These are phyloP conservation scores for Patella depressa DNA, from an alignment of 2,888 invertebrate species.

Conservation along the genomic window DNA sequence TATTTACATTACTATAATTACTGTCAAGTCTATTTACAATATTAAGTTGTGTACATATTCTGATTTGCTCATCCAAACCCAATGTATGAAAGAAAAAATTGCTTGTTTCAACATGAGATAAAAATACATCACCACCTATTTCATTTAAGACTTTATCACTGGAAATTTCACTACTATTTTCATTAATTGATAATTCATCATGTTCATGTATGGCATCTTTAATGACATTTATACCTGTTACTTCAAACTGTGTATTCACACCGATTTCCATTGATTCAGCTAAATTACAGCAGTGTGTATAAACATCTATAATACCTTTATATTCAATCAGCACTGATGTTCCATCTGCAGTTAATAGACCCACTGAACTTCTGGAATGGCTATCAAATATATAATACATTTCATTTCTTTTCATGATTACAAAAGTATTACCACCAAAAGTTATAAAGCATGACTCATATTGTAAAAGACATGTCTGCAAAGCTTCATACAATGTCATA, in stretches of 20 bases:
- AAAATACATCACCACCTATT: too few species aligned
- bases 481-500: background rate
- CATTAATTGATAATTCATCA: too few species aligned
- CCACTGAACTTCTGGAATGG: background rate
- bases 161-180: too few species aligned
- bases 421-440: constrained; percentile 1
- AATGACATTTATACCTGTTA: constrained; percentile 1
- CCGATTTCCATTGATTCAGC: background rate
- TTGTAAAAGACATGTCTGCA: background rate
- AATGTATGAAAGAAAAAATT: too few species aligned
- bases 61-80: too few species aligned
- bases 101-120: too few species aligned
- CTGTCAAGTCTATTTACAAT: too few species aligned
- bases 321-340: background rate
- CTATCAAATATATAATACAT: background rate
- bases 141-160: too few species aligned
- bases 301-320: background rate
- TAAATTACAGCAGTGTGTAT: background rate
- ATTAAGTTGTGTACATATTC: too few species aligned
- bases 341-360: background rate
- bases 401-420: background rate
- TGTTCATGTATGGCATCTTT: background rate
- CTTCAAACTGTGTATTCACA: background rate
- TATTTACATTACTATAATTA: too few species aligned
- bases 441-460: constrained; percentile 4